A percentile compares a stretch with the other conserved stretches of the same genome.
phyloP scores from a whole-genome alignment of 2,113 vertebrate species.

The Zapus hudsonius region DNA sequence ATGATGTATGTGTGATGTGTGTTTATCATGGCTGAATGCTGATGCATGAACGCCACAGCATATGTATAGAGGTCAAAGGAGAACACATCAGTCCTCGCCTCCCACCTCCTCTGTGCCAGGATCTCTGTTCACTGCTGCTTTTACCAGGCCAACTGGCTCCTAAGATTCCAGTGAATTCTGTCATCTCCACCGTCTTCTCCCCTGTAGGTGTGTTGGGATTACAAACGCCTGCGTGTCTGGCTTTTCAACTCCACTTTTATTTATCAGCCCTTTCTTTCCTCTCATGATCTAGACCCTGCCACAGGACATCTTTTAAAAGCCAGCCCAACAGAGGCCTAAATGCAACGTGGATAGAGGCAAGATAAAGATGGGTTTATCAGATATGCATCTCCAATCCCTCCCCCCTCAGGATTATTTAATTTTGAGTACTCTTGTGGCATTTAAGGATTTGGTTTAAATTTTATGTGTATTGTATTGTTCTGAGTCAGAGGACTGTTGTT shows the following conservation, averaged over 20 bases:
- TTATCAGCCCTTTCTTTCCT: not conserved
- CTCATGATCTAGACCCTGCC: not conserved
- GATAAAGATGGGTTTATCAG: not conserved
- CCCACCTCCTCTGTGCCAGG: too few species aligned
- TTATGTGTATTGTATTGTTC: not conserved
- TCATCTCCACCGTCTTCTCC: too few species aligned
- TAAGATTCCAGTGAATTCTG: too few species aligned
- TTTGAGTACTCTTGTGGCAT: not conserved
- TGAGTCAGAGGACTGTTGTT: slow-evolving; percentile 24
- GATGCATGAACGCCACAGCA: too few species aligned
- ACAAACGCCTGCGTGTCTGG: too few species aligned
- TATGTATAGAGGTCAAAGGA: too few species aligned
- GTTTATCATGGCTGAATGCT: too few species aligned
- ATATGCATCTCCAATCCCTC: not conserved
- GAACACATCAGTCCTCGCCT: too few species aligned
- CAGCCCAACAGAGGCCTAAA: not conserved
- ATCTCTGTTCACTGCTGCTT: too few species aligned
- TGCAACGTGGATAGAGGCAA: not conserved
- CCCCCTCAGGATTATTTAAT: not conserved
- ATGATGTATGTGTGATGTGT: too few species aligned
- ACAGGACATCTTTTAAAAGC: not conserved
- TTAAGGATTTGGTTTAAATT: slow-evolving; percentile 31
- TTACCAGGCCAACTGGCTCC: too few species aligned
- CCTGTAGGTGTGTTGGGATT: too few species aligned
- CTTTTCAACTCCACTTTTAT: not conserved